A percentile compares a stretch with the other conserved stretches of the same genome.
Conservation (phyloP, 2,113 vertebrate genomes). For the Euleptes europaea region DNA sequence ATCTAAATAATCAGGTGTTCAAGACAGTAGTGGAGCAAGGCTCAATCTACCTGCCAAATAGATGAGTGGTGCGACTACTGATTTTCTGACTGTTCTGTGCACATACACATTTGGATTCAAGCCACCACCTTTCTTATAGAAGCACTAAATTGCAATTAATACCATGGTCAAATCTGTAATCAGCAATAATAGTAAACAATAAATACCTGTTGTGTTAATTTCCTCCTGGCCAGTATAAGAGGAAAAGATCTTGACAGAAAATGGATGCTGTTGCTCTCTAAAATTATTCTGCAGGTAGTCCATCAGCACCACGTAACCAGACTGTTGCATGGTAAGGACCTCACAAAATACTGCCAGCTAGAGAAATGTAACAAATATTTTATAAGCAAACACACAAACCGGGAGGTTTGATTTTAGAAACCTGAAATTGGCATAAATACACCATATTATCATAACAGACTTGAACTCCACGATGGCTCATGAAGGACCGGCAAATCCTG, state of each 20-base stretch:
- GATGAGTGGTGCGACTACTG: neutral
- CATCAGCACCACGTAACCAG: conserved; percentile 97
- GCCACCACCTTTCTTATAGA: conserved; percentile 10
- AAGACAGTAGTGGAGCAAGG: neutral
- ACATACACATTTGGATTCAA: neutral
- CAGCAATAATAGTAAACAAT: conserved; percentile 25
- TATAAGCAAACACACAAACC: conserved; percentile 10
- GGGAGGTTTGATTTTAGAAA: neutral
- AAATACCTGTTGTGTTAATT: conserved; percentile 87
- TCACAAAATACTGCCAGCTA: conserved; percentile 95
- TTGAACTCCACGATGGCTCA: too few relatives aligned
- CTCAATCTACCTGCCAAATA: neutral
- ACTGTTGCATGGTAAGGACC: conserved; percentile 98
- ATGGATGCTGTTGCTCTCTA: conserved; percentile 88
- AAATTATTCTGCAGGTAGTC: conserved; percentile 98
- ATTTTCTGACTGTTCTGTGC: neutral
- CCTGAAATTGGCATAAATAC: neutral
- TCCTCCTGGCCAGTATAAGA: conserved; percentile 95
- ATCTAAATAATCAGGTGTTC: neutral
- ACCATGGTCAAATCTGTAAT: neutral
- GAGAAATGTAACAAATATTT: conserved; percentile 31
- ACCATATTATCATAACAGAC: too few relatives aligned
- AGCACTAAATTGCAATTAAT: conserved; percentile 38
- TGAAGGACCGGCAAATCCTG: too few relatives aligned
- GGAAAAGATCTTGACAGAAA: conserved; percentile 93